Evolutionary conservation across 2,797 vertebrate species (phyloP), one percentile per base, ranked within the genome.

Genomic region (Hylomyscus alleni): DNA sequence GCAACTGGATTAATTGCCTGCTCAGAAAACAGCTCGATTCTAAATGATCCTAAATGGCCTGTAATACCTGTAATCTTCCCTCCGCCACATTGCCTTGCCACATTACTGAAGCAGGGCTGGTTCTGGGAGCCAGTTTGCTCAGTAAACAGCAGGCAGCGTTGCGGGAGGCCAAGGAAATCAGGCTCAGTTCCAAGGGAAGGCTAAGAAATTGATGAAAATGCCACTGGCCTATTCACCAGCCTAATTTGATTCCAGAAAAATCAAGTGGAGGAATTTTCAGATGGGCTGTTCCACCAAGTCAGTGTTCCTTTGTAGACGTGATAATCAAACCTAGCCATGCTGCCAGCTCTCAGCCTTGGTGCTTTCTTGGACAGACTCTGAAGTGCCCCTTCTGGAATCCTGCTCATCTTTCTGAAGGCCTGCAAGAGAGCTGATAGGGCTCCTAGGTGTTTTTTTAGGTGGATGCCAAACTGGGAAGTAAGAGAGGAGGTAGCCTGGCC

Each of bases 1-100:
- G 86, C 91, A 98, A 94, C 85, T 89, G 86, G 85, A 97, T 98
- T 98, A 98, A 98, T 97, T 98, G 94, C 50, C 83, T 97, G 67
- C 96, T 97, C 75, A 47, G 95, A 98, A 98, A 98, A 97, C 94
- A 47, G 89, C 96, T 98, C 89, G 1, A 95, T 97, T 95, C 56
- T 97, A 97, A 98, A 96, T 2, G 29, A 95, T 94, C 96, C 95
- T 97, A 96, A 98, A 97, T 89, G 96, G 93, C 95, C 96, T 96
- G 94, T 93, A 97, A 97, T 95, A 95, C 96, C 96, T 96, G 89
- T 95, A 89, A 98, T 97, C 95, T 97, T 96, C 86, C 89, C 77
- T 91, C 81, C 37, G 6, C 95, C 97, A 89, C 13, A 5, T 0
- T 58, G 91, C 80, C 95, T 65, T 44, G 52, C 96, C 20, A 37